Conservation (phyloP, 2,888 invertebrate genomes). For the Ditula angustiorana region DNA sequence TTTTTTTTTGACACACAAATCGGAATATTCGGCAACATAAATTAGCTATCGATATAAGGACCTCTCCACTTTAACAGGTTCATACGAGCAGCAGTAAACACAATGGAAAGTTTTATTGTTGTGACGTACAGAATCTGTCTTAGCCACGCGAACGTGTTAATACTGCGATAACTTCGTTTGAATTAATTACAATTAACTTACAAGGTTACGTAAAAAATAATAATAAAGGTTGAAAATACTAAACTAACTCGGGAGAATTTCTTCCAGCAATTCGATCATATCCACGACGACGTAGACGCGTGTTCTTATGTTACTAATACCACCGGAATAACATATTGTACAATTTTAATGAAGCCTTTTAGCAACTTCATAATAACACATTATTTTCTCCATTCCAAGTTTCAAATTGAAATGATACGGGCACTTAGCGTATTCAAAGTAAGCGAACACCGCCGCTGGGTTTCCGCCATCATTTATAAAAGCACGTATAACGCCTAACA, state of each 20-base stretch:
- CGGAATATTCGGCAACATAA: no score
- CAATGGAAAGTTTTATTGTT: no score
- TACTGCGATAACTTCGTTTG: no score
- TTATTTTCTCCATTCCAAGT: not conserved
- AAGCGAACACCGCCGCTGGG: not conserved
- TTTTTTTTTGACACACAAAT: no score
- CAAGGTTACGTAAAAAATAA: no score
- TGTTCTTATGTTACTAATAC: not conserved
- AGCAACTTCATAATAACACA: not conserved
- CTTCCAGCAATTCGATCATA: constrained; percentile 13
- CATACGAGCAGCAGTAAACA: no score
- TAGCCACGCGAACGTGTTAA: no score
- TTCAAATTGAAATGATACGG: not conserved
- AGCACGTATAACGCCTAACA: constrained; percentile 10
- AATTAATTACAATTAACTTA: no score
- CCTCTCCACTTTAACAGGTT: no score
- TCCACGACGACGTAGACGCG: not conserved
- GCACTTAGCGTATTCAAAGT: constrained; percentile 13
- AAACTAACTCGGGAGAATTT: constrained; percentile 13
- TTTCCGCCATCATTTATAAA: constrained; percentile 7
- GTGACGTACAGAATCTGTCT: no score
- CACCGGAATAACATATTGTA: not conserved
- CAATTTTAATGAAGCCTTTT: not conserved
- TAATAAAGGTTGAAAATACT: not conserved
- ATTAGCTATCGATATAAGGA: no score